These are phyloP conservation scores for Phortica okadai DNA, from an alignment of 2,888 invertebrate genomes.

Conservation along the genomic window DNA sequence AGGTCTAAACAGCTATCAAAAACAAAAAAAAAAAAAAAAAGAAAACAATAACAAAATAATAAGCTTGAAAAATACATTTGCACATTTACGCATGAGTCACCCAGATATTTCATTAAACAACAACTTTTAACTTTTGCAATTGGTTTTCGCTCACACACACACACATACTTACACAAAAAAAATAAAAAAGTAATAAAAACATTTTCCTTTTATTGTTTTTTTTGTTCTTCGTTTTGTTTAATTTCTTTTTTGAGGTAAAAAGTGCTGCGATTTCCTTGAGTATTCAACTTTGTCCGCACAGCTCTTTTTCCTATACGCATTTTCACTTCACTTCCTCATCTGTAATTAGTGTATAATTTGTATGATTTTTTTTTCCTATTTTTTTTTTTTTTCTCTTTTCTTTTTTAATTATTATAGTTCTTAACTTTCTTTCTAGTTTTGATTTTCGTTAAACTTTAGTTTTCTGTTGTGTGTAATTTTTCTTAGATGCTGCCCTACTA, in stretches of 20 bases:
- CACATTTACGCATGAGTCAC: constrained; percentile 77
- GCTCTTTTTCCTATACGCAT: background rate
- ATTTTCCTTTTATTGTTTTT: constrained; percentile 48
- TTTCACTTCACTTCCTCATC: background rate
- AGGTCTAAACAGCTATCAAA: too few relatives aligned
- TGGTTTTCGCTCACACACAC: constrained; percentile 34
- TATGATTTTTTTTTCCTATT: background rate
- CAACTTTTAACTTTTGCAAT: constrained; percentile 27
- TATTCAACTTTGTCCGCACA: background rate
- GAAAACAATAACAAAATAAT: constrained; percentile 45
- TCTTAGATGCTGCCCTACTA: constrained; percentile 53
- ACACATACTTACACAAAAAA: constrained; percentile 14
- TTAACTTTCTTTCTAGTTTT: background rate
- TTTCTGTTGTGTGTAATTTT: constrained; percentile 41
- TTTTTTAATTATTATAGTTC: constrained; percentile 10
- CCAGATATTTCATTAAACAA: constrained; percentile 61
- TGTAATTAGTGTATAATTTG: constrained; percentile 19
- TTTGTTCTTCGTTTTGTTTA: background rate
- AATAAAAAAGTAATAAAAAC: constrained; percentile 38
- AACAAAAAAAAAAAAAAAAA: constrained; percentile 24
- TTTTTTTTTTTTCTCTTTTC: background rate
- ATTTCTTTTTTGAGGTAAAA: background rate
- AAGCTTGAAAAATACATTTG: constrained; percentile 77
- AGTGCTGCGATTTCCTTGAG: background rate
- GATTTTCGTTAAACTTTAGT: background rate